These are phyloP conservation scores for Artibeus jamaicensis DNA, from an alignment of 2,797 vertebrate species.

Conservation along the genomic window DNA sequence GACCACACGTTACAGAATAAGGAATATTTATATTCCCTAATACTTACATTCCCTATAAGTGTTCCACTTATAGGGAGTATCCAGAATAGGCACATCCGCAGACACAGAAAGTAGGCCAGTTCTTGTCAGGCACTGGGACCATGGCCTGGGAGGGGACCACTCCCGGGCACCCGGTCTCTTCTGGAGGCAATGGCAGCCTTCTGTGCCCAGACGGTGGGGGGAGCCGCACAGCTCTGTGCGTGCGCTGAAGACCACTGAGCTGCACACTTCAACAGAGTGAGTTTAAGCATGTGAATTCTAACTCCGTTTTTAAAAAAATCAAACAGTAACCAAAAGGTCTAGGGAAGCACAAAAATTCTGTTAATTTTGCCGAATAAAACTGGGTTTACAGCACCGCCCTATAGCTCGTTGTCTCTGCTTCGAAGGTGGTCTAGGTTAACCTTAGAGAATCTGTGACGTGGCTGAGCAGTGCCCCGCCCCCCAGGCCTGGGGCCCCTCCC, in stretches of 20 bases:
- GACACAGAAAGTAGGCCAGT: not conserved
- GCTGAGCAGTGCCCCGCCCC: too few species aligned
- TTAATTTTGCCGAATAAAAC: not conserved
- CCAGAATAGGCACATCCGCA: not conserved
- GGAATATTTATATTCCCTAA: too few species aligned
- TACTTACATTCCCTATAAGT: too few species aligned
- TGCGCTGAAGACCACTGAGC: not conserved
- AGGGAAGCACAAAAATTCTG: not conserved
- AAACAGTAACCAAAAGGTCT: not conserved
- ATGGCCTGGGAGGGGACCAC: not conserved
- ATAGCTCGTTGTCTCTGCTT: accelerated
- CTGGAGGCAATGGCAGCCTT: not conserved
- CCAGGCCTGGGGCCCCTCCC: not conserved
- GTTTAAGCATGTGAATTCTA: not conserved
- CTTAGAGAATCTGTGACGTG: not conserved
- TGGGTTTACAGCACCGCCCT: not conserved
- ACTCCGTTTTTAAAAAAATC: not conserved
- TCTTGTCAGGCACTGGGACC: not conserved
- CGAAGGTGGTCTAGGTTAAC: too few species aligned
- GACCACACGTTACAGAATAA: not conserved
- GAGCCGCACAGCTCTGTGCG: not conserved
- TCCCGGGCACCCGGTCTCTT: not conserved
- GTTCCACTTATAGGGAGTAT: not conserved
- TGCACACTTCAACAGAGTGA: not conserved
- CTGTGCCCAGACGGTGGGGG: not conserved